Percentiles rank a stretch among this genome's conserved stretches.
These are phyloP conservation scores for Hippoglossus hippoglossus DNA, from an alignment of 2,797 vertebrate species.

Conservation along the genomic window DNA sequence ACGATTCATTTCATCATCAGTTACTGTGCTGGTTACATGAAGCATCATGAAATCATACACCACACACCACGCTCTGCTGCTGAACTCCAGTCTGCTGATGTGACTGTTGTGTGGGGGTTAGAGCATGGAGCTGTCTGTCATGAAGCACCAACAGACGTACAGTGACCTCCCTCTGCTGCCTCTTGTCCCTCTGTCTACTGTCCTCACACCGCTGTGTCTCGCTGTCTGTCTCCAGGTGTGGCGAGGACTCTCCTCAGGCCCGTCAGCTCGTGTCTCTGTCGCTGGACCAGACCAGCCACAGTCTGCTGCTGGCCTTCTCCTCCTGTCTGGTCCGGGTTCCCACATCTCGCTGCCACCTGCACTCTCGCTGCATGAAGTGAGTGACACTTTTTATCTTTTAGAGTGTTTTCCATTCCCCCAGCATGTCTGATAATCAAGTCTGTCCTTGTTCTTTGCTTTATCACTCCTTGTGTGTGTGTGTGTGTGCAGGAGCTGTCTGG, in stretches of 20 bases:
- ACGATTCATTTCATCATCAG: not conserved
- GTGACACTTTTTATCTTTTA: slow-evolving; percentile 38
- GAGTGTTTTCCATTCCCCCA: slow-evolving; percentile 1
- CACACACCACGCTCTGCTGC: no score
- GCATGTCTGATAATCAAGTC: slow-evolving; percentile 14
- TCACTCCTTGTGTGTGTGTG: slow-evolving; percentile 19
- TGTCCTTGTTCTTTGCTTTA: slow-evolving; percentile 10
- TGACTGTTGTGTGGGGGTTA: not conserved
- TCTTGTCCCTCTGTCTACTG: slow-evolving; percentile 7
- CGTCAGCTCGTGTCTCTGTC: slow-evolving; percentile 90
- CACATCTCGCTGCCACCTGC: slow-evolving; percentile 93
- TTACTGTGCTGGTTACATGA: not conserved
- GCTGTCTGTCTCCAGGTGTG: slow-evolving; percentile 84
- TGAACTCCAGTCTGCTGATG: not conserved
- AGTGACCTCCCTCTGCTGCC: not conserved
- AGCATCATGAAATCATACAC: not conserved
- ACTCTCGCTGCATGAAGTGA: slow-evolving; percentile 97
- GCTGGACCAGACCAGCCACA: slow-evolving; percentile 89
- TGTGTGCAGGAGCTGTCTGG: slow-evolving; percentile 88
- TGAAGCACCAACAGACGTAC: slow-evolving; percentile 9
- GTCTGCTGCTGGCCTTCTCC: slow-evolving; percentile 91
- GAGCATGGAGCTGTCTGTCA: slow-evolving; percentile 11
- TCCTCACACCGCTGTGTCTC: slow-evolving; percentile 15
- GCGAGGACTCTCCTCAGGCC: slow-evolving; percentile 83
- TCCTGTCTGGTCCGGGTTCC: slow-evolving; percentile 93